Evolutionary conservation across 1,140 invertebrate species (phyloP), one percentile per base, ranked within the genome.

Genomic region (Lepeophtheirus salmonis): DNA sequence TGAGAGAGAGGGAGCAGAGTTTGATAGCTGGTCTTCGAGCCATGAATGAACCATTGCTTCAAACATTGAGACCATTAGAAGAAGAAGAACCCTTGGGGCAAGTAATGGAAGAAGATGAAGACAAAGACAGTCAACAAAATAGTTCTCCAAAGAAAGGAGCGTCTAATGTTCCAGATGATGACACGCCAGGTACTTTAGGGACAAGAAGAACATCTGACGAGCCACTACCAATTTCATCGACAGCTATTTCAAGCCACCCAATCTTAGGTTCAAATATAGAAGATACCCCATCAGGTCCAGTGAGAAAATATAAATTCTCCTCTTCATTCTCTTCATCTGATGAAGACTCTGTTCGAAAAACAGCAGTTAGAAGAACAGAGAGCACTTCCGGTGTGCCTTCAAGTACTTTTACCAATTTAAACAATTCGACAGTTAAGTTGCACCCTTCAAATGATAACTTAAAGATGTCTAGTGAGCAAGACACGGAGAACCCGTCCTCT

Each of bases 1-100:
- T 90, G 64, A 76, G 91, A 66, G 86, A 88, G 1, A 81, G 83
- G 65, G 66, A 69, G 69, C 48, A 62, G 80, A 62, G 53, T 41
- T 52, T 61, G 4, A 56, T 61, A 2, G 50, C 49, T 16, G 50
- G 59, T 6, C 50, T 61, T 2, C 54, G 55, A 41, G 55, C 55
- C 16, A 57, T 57, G 55, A 57, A 57, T 21, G 55, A 57, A 18
- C 55, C 55, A 2, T n/a, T 57, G 3, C 25, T 57, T n/a, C 23
- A 41, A 17, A 22, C 55, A 1, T n/a, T 57, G 22, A 25, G 26
- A 24, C 55, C 55, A 1, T n/a, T 57, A 1, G 55, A 57, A 24
- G 55, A 57, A 41, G 17, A 24, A 17, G 55, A 57, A 41, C 6
- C 30, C 30, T n/a, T 41, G 6, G 30, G 30, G n/a, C 30, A 41